Evolutionary conservation across 2,888 invertebrate genomes (phyloP), one percentile per base, ranked within the genome.

Genomic region (Noctuana brunneofusca): DNA sequence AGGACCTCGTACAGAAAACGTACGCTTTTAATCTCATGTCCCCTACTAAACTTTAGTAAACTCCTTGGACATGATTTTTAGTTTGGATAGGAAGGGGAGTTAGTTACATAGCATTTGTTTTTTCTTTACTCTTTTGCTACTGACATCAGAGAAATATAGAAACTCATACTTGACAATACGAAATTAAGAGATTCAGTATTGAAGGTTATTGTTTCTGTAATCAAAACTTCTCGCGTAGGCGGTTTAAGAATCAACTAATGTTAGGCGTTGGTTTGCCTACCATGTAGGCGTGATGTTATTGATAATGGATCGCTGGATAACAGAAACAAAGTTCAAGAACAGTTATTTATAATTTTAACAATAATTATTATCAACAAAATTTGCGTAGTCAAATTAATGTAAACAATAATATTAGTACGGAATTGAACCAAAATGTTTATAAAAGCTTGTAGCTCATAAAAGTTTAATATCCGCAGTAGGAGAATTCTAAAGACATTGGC

Each of bases 21-120:
- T 68, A 64, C 68, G 73, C 78, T 79, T 79, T 81, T 78, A 78
- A 83, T 83, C 79, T 78, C 41, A 52, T 30, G 52, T 41, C 22
- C 24, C 11, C 11, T 24, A 46, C 14, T 30, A 52, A 53, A 59
- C 50, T 18, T 46, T 48, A 41, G 18, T 24, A 38, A 49, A 24
- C 58, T 58, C 24, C 49, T 6, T 11, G 30, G n/a, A 35, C n/a
- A n/a, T 27, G 6, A 27, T 27, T 27, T 8, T 27, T 27, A 8
- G 6, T 27, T 27, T 27, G 1, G 27, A 27, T 27, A 27, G 6
- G 27, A 6, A 35, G 11, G 0, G 35, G 12, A 11, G 35, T n/a
- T 11, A 1, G 11, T 9, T 35, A 11, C 12, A 12, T 11, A n/a
- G n/a, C n/a, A n/a, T n/a, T n/a, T n/a, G n/a, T n/a, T n/a, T n/a